Evolutionary conservation across 2,888 invertebrate genomes (phyloP).

Genomic region (Chelonus formosanus): DNA sequence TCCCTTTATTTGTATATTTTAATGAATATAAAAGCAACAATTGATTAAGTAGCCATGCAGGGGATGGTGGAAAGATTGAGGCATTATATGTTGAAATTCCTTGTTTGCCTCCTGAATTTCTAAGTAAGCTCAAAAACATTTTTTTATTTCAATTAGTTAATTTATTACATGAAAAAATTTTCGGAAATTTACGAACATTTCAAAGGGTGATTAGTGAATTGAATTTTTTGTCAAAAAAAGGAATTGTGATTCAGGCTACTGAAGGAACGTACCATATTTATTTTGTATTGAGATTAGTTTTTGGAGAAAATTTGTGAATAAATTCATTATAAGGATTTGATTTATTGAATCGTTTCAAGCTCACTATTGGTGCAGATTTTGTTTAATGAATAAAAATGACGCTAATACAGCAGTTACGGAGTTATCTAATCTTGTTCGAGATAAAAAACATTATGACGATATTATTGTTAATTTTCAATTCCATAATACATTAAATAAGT

Average conservation of each 20-base stretch:
- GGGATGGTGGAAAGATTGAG: slow-evolving; percentile 16
- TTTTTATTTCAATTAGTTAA: slow-evolving; percentile 35
- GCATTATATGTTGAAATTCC: slow-evolving; percentile 10
- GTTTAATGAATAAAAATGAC: not conserved
- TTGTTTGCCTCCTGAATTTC: slow-evolving; percentile 30
- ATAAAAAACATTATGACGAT: not conserved
- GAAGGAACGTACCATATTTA: slow-evolving; percentile 9
- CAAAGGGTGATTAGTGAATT: slow-evolving; percentile 34
- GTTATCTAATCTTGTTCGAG: not conserved
- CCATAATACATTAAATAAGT: not conserved
- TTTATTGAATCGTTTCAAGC: not conserved
- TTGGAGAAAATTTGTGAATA: slow-evolving; percentile 5
- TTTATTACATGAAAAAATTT: slow-evolving; percentile 25
- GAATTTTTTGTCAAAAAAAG: slow-evolving; percentile 33
- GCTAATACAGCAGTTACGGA: not conserved
- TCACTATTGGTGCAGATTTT: not conserved
- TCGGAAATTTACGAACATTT: slow-evolving; percentile 29
- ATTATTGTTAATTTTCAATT: not conserved
- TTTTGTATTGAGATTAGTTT: slow-evolving; percentile 4
- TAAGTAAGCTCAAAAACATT: slow-evolving; percentile 23
- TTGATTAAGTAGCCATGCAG: slow-evolving; percentile 31
- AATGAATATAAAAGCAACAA: slow-evolving; percentile 38
- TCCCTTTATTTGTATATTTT: slow-evolving; percentile 34
- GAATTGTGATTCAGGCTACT: slow-evolving; percentile 27
- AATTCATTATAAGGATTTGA: not conserved